A percentile compares a stretch with the other conserved stretches of the same genome.
These are phyloP conservation scores for Drosophila ezoana DNA, from an alignment of 2,888 invertebrate species.

Conservation along the genomic window DNA sequence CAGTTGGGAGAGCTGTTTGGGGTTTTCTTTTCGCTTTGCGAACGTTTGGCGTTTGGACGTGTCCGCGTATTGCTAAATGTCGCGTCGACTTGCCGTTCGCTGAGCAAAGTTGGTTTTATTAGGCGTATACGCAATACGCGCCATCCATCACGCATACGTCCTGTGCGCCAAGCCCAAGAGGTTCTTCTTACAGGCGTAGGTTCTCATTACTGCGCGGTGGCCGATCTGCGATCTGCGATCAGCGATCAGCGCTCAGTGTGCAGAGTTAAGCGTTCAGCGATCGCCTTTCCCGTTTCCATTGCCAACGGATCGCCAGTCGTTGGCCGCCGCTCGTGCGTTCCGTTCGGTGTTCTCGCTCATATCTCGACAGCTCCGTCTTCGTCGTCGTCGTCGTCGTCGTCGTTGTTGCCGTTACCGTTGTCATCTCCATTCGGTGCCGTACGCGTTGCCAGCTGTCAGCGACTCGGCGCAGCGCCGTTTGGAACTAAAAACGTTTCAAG, in stretches of 20 bases:
- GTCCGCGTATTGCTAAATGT: slow-evolving; percentile 70
- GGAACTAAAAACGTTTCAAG: slow-evolving; percentile 68
- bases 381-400: slow-evolving; percentile 3
- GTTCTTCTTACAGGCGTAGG: slow-evolving; percentile 17
- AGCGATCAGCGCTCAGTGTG: background rate
- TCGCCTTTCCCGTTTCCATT: slow-evolving; percentile 28
- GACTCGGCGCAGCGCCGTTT: slow-evolving; percentile 55
- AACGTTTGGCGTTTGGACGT: slow-evolving; percentile 78
- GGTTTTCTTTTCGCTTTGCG: slow-evolving; percentile 77
- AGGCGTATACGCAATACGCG: slow-evolving; percentile 64
- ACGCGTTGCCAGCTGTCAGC: slow-evolving; percentile 65
- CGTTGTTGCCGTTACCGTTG: slow-evolving; percentile 38
- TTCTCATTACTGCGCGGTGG: slow-evolving; percentile 38
- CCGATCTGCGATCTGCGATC: slow-evolving; percentile 8
- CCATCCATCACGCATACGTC: slow-evolving; percentile 36
- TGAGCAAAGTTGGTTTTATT: slow-evolving; percentile 63
- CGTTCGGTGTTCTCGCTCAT: slow-evolving; percentile 58
- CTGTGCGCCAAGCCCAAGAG: slow-evolving; percentile 2
- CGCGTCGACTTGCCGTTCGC: slow-evolving; percentile 54
- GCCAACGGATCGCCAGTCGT: slow-evolving; percentile 59
- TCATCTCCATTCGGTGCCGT: slow-evolving; percentile 55
- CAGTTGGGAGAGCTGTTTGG: slow-evolving; percentile 30
- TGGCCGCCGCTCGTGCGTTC: slow-evolving; percentile 72
- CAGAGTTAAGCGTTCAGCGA: slow-evolving; percentile 1
- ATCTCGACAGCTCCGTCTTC: slow-evolving; percentile 25